phyloP scores from a whole-genome alignment of 2,113 vertebrate genomes.

The Thermophis baileyi region DNA sequence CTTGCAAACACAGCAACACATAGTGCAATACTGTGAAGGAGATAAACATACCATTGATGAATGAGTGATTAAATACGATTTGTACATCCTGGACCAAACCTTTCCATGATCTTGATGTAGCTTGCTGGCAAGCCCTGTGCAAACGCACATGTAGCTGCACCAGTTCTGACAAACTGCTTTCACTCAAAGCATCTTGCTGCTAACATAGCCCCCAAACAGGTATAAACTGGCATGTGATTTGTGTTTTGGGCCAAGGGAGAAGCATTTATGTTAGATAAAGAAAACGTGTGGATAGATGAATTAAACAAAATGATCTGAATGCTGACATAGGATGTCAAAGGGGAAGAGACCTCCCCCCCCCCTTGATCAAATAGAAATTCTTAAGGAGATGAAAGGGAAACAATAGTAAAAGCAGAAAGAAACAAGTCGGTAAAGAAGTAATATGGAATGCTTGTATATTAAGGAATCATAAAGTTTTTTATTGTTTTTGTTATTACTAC shows the following conservation, averaged over 20 bases:
- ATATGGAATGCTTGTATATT: neutral
- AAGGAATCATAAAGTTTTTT: neutral
- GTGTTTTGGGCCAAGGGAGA: neutral
- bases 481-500: neutral
- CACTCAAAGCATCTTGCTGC: neutral
- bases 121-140: neutral
- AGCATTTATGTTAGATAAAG: neutral
- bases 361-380: neutral
- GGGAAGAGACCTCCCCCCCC: neutral
- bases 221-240: neutral
- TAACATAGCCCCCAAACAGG: neutral
- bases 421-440: neutral
- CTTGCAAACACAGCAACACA: neutral
- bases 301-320: neutral
- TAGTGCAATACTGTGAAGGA: neutral
- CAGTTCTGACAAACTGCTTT: neutral
- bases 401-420: neutral
- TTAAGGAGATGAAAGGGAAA: neutral
- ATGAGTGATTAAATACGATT: neutral
- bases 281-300: neutral
- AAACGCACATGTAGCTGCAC: neutral
- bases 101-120: neutral
- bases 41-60: neutral
- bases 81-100: neutral
- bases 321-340: neutral